Percentiles rank a stretch among this genome's conserved stretches.
phyloP scores from a whole-genome alignment of 2,888 invertebrate species.

The Thecocarcelia acutangulata region DNA sequence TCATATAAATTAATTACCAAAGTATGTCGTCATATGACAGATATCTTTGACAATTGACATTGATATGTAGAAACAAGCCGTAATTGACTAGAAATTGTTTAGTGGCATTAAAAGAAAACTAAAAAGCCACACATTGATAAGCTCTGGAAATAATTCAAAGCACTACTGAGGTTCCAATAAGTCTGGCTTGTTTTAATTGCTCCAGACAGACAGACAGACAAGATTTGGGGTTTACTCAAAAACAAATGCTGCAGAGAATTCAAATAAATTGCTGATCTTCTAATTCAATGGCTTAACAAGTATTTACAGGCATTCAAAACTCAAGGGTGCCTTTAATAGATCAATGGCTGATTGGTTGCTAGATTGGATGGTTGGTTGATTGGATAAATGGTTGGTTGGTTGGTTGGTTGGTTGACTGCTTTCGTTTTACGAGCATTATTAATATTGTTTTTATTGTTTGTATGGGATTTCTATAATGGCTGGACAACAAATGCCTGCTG shows the following conservation, averaged over 20 bases:
- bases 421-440: slow-evolving; percentile 33
- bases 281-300: slow-evolving; percentile 67
- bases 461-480: slow-evolving; percentile 40
- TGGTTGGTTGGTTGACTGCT: background rate
- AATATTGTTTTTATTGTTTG: slow-evolving; percentile 51
- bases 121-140: slow-evolving; percentile 12
- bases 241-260: background rate
- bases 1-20: slow-evolving; percentile 19
- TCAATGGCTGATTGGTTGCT: background rate
- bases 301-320: slow-evolving; percentile 62
- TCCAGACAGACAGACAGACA: slow-evolving; percentile 33
- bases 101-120: slow-evolving; percentile 17
- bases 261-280: slow-evolving; percentile 44
- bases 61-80: slow-evolving; percentile 27
- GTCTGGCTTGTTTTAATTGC: slow-evolving; percentile 44
- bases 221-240: slow-evolving; percentile 35
- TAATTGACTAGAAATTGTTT: slow-evolving; percentile 19
- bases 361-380: too few species aligned
- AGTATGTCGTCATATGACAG: slow-evolving; percentile 58
- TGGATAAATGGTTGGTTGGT: too few species aligned
- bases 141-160: slow-evolving; percentile 5
- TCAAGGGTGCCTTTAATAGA: slow-evolving; percentile 52
- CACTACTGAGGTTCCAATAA: slow-evolving; percentile 39
- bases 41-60: slow-evolving; percentile 58
- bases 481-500: slow-evolving; percentile 24